These are phyloP conservation scores for Cairina moschata DNA, from an alignment of 2,113 vertebrate genomes.

Conservation along the genomic window DNA sequence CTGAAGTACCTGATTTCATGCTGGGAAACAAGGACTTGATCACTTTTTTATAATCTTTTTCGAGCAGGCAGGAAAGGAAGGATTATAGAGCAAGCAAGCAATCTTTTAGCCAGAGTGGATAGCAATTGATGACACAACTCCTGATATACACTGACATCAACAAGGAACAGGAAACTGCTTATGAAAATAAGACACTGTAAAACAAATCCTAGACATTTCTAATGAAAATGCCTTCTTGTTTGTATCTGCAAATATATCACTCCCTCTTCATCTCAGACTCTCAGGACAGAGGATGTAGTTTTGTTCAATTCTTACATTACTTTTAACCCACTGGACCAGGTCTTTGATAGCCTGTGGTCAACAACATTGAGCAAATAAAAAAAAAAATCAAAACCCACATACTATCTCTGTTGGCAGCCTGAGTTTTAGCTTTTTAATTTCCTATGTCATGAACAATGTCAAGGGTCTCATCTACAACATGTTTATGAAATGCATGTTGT, in stretches of 20 bases:
- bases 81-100: neutral
- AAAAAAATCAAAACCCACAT: neutral
- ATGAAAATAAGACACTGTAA: neutral
- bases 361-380: neutral
- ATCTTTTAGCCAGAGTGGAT: neutral
- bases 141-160: fast-evolving
- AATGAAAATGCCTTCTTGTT: neutral
- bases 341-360: neutral
- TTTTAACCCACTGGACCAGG: neutral
- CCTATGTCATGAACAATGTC: neutral
- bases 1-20: neutral
- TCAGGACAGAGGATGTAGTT: neutral
- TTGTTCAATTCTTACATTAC: neutral
- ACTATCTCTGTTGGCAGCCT: fast-evolving
- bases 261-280: neutral
- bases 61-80: neutral
- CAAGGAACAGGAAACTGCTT: neutral
- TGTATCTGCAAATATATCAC: neutral
- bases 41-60: neutral
- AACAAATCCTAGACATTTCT: neutral
- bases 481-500: fast-evolving
- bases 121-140: neutral
- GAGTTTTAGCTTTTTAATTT: neutral
- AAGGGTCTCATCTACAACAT: neutral
- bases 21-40: neutral